A percentile compares a stretch with the other conserved stretches of the same genome.
phyloP scores from a whole-genome alignment of 2,797 vertebrate genomes.

The Triplophysa bombifrons region DNA sequence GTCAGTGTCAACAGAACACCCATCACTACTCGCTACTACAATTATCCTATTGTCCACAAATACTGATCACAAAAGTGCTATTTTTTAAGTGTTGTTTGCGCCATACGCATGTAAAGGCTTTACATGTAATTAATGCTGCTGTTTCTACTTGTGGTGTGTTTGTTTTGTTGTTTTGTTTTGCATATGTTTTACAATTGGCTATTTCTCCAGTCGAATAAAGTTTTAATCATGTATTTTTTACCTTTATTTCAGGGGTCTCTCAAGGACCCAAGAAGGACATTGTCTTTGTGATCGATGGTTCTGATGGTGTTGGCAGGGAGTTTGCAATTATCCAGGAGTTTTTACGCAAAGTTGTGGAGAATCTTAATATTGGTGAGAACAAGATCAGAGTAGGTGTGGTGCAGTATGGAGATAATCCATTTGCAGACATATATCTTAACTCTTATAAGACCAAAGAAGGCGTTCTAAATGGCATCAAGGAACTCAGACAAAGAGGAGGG shows the following conservation, averaged over 20 bases:
- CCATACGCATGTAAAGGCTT: not conserved
- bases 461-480: conserved; percentile 75
- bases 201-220: not conserved
- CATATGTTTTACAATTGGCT: not conserved
- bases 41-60: not conserved
- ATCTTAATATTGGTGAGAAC: conserved; percentile 85
- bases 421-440: conserved; percentile 85
- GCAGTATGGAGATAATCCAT: conserved; percentile 86
- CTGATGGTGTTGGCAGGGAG: conserved; percentile 81
- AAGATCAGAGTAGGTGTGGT: conserved; percentile 84
- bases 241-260: conserved; percentile 63
- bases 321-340: conserved; percentile 88
- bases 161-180: not conserved
- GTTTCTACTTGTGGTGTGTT: not conserved
- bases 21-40: not conserved
- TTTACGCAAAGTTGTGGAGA: conserved; percentile 83
- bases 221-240: conserved; percentile 9
- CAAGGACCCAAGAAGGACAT: conserved; percentile 84
- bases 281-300: conserved; percentile 94
- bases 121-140: not conserved
- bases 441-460: conserved; percentile 82
- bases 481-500: conserved; percentile 81
- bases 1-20: no score
- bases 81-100: no score
- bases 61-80: no score